Percentiles rank a stretch among this genome's conserved stretches.
Evolutionary conservation across 2,888 invertebrate species (phyloP).

Genomic region (Fissipunctia ypsillon): DNA sequence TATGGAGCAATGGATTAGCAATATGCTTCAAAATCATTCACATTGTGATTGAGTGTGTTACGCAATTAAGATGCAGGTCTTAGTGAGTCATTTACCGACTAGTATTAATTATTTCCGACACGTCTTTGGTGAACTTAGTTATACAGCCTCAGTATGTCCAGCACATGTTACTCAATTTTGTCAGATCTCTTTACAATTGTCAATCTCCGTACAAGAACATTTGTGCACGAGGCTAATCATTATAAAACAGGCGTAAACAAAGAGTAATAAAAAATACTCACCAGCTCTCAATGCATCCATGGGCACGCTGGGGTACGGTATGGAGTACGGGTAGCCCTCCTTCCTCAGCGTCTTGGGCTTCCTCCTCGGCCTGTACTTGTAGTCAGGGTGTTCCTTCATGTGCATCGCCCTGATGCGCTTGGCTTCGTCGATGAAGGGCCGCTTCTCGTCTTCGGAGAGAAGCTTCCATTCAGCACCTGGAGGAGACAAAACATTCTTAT

Average conservation of each 20-base stretch:
- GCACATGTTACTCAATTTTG: no score
- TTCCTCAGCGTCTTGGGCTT: conserved; percentile 97
- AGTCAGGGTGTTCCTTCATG: conserved; percentile 98
- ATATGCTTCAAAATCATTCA: no score
- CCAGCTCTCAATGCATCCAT: conserved; percentile 97
- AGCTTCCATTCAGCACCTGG: conserved; percentile 98
- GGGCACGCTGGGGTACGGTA: conserved; percentile 97
- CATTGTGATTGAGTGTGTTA: no score
- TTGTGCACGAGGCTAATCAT: neutral
- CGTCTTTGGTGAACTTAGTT: no score
- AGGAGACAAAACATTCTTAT: neutral
- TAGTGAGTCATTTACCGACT: neutral
- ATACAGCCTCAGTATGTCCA: no score
- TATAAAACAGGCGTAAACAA: neutral
- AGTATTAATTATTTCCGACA: no score
- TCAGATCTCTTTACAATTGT: neutral
- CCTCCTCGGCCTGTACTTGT: conserved; percentile 97
- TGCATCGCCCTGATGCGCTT: conserved; percentile 98
- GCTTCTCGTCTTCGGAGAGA: conserved; percentile 97
- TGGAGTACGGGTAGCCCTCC: conserved; percentile 97
- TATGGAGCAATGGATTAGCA: no score
- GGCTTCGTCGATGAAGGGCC: conserved; percentile 99
- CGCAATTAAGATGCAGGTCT: no score
- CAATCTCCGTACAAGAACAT: neutral
- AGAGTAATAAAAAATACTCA: conserved; percentile 84